Evolutionary conservation across 1,140 invertebrate genomes (phyloP).

Genomic region (Mamestra configurata): DNA sequence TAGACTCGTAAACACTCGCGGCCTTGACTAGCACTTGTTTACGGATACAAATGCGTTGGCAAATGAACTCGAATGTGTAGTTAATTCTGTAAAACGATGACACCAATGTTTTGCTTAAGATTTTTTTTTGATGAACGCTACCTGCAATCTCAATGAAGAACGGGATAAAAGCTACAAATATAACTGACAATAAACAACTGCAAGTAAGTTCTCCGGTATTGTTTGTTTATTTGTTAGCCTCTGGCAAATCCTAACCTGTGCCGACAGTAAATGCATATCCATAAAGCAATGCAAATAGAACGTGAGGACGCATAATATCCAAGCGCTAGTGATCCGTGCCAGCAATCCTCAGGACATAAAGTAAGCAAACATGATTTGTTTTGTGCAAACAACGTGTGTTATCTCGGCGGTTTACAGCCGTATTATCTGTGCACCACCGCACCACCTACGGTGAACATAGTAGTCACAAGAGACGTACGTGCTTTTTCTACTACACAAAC

Average conservation of each 20-base stretch:
- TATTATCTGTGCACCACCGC: constrained; percentile 67
- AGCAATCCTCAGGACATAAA: constrained; percentile 73
- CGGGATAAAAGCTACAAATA: not conserved
- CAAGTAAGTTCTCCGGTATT: not conserved
- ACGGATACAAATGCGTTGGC: constrained; percentile 77
- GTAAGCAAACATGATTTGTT: constrained; percentile 82
- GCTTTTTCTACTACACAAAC: constrained; percentile 73
- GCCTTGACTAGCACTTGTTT: constrained; percentile 78
- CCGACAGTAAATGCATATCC: constrained; percentile 63
- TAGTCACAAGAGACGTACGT: constrained; percentile 70
- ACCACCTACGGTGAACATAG: constrained; percentile 70
- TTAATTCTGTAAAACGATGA: constrained; percentile 60
- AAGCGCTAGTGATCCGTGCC: constrained; percentile 69
- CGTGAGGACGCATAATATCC: constrained; percentile 74
- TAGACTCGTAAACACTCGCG: constrained; percentile 72
- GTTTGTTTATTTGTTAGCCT: constrained; percentile 29
- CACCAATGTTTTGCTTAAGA: constrained; percentile 50
- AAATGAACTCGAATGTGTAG: constrained; percentile 68
- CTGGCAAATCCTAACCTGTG: constrained; percentile 47
- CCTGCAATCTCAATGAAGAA: not conserved
- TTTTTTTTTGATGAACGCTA: not conserved
- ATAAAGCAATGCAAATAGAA: constrained; percentile 75
- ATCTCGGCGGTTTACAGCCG: constrained; percentile 68
- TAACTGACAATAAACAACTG: constrained; percentile 2
- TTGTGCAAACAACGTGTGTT: constrained; percentile 78